Evolutionary conservation across 2,113 vertebrate genomes (phyloP), one percentile per base, ranked within the genome.

Genomic region (Laterallus jamaicensis): DNA sequence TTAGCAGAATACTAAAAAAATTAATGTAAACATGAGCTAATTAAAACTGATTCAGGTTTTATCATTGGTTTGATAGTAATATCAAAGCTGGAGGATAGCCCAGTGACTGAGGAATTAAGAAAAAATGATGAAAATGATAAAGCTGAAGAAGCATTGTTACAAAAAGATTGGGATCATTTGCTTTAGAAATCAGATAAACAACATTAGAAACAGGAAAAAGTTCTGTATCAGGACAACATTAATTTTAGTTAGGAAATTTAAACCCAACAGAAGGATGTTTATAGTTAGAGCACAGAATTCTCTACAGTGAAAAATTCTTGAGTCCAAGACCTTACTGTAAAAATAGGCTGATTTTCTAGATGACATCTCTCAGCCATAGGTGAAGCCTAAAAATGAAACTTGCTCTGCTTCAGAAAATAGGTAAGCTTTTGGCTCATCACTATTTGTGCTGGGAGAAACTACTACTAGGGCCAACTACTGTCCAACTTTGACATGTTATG

Each of bases 81-180:
- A 47, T 52, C 15, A 42, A 64, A 24, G 5, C 28, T n/a, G 5
- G 26, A 83, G 2, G 6, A 24, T 77, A 77, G 60, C 9, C 1
- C 9, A 74, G 55, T 32, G 60, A 49, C 9, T 24, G 29, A 90
- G 5, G 26, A 90, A 64, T 75, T 92, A 69, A n/a, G 40, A 82
- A 82, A 47, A 52, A 6, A 42, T 52, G 5, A 76, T 63, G 10
- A 60, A 82, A 82, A 89, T 21, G 2, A 1, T 47, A 64, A 78
- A 67, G 17, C 6, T 24, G 15, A 47, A 75, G 76, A 87, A 63
- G 6, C 11, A 71, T 59, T 82, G 4, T 17, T 75, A 55, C 16
- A 10, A 9, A 60, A 85, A 85, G 5, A 22, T 2, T 42, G 2
- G 4, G 5, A 39, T n/a, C 0, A 3, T 69, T 86, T 83, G 15